Base-by-base conservation (phyloP, 2,797 vertebrate species). In the Sphenopsis melanotis region DNA sequence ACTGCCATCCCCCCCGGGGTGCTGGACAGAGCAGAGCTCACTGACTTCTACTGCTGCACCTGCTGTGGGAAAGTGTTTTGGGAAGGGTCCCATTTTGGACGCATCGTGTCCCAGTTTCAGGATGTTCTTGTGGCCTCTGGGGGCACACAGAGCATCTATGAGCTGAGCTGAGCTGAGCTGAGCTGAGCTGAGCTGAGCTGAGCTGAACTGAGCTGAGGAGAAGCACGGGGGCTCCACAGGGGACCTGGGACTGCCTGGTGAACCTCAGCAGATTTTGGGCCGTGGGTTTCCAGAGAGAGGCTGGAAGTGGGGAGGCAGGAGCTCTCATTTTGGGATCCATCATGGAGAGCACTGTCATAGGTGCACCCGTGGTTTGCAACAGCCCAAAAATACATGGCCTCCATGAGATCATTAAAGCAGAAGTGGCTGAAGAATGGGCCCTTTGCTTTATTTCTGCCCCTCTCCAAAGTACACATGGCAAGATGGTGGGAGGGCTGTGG, bases 1-100 rank as follows among this genome's bases (percentile, higher is more conserved):
- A 65, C 97, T 17, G 78, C 97, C 3, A 95, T 99, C 39, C 98
- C 98, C 1, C 94, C 87, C 0, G 97, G 97, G 6, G 93, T 99
- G 70, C 97, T 99, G 83, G 93, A 92, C 53, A 98, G 95, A 75
- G 97, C 98, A 0, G 74, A 97, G 1, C 94, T 97, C 72, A 56
- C 39, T 0, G 98, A 98, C 93, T 99, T 99, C 98, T 99, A 98
- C 57, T 98, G 98, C 96, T 99, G 99, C 96, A 97, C 97, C 13
- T 91, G 82, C 87, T 99, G 98, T 4, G 98, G 99, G 76, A 99
- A 99, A 91, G 98, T 99, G 56, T 99, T 99, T 97, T 99, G 99
- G 98, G 99, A 99, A 72, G 99, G 98, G 17, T 98, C 99, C 10
- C 99, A 99, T 95, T 98, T 98, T 12, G 96, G 97, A 64, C 98